Conservation (phyloP, 2,797 vertebrate species). For the Lepidocolaptes lacrymiger region DNA sequence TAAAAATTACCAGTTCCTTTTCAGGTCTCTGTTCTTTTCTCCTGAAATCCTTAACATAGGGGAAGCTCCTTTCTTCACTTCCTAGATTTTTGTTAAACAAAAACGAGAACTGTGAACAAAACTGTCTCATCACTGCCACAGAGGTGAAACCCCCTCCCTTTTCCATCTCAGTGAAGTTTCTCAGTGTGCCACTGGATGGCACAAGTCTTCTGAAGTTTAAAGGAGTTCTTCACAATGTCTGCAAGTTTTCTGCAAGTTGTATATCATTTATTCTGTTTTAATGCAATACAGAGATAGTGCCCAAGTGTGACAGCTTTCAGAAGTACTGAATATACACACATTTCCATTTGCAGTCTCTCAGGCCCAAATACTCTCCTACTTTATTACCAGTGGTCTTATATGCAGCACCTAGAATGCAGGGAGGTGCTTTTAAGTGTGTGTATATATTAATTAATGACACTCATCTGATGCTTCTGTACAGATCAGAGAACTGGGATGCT, state of each 20-base stretch:
- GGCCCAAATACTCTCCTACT: neutral
- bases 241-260: neutral
- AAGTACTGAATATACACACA: neutral
- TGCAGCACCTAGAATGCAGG: neutral
- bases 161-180: neutral
- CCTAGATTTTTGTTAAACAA: neutral
- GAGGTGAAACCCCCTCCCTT: neutral
- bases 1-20: neutral
- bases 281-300: neutral
- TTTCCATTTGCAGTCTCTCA: neutral
- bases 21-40: neutral
- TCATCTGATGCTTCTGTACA: neutral
- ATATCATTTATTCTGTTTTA: neutral
- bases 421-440: neutral
- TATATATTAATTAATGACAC: neutral
- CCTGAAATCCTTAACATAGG: neutral
- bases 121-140: neutral
- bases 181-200: conserved; percentile 47
- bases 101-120: neutral
- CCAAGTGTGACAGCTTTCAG: neutral
- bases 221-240: neutral
- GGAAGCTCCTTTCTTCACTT: neutral
- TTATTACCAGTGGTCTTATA: neutral
- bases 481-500: neutral
- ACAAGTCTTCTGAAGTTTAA: neutral